Base-by-base conservation (phyloP, 2,888 invertebrate species). In the Glomeris marginata region DNA sequence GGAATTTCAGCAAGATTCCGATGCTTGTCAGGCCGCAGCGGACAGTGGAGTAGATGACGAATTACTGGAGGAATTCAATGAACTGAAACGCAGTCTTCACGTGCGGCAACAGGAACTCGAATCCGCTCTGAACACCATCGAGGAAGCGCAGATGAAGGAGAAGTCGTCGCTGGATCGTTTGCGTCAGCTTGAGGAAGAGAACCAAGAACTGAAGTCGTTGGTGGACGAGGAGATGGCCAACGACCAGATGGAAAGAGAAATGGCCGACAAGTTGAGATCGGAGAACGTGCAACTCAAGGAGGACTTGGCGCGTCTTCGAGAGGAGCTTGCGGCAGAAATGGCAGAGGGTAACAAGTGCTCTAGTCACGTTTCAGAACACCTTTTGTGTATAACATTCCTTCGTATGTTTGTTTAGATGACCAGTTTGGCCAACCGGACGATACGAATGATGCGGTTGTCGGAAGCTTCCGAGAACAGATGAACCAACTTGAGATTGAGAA, bases 401-500 rank as follows among this genome's bases (percentile, higher is more conserved):
- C n/a, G n/a, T n/a, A n/a, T n/a, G n/a, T n/a, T n/a, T n/a, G n/a
- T n/a, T n/a, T n/a, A 43, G 15, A 47, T 20, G 8, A 22, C 18
- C 51, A 38, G 40, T 48, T 13, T 16, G 52, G 41, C 2, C 50
- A 48, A 28, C 47, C 47, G 21, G 47, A 41, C 11, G 43, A 37
- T 11, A 35, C 45, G 18, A 13, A 15, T 33, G 40, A 45, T 34
- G 48, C 34, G 2, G 49, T 51, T 48, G 41, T 52, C 13, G 50
- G 55, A 36, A 21, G 45, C 6, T 40, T 57, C n/a, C 47, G 51
- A 13, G 47, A 55, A 37, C 49, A 51, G 33, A 53, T 57, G 15
- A 57, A 57, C 49, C 54, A 57, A 40, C 42, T 57, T 33, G 35
- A 52, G 35, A 22, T 45, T 1, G 57, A 57, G 45, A 57, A 57